Evolutionary conservation across 2,797 vertebrate species (phyloP), one percentile per base, ranked within the genome.

Genomic region (Falco naumanni): DNA sequence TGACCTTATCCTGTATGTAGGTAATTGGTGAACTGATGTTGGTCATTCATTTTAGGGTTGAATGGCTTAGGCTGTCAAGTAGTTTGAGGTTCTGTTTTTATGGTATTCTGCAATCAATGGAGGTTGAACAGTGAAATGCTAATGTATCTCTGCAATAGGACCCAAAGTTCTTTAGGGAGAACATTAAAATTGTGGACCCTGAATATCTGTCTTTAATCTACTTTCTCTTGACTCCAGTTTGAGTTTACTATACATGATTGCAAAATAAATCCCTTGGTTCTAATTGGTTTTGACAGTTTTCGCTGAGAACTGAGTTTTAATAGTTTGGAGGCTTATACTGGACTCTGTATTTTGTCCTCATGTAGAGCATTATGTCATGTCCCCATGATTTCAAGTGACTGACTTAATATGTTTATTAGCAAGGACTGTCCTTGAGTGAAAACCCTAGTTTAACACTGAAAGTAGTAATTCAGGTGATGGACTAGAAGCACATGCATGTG

Each of bases 211-310:
- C 88, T 45, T 90, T 65, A 69, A 71, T 92, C 25, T 81, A 22
- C 59, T 87, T 54, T 61, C 22, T 65, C 19, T 84, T 72, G 41
- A 79, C 37, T 87, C 37, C n/a, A 33, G 11, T 84, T 83, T 68
- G 61, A 57, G 21, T 90, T 90, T 79, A 57, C 12, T 16, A 66
- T 86, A 66, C 21, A 5, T 57, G 76, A 75, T 90, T 86, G 84
- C 69, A 88, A 93, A 96, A 85, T 86, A 83, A 90, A 59, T 77
- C 34, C 29, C 37, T 91, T 59, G 68, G 12, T 87, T 79, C 51
- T 92, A n/a, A n/a, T 47, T 69, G 43, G 43, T 45, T 54, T 54
- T 11, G 28, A 53, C 48, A 64, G 22, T 96, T 90, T 93, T 81
- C n/a, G 31, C 22, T 53, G 53, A 85, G 64, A 86, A 43, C 13